phyloP scores from a whole-genome alignment of 2,113 vertebrate species.

The Ceyx cyanopectus region DNA sequence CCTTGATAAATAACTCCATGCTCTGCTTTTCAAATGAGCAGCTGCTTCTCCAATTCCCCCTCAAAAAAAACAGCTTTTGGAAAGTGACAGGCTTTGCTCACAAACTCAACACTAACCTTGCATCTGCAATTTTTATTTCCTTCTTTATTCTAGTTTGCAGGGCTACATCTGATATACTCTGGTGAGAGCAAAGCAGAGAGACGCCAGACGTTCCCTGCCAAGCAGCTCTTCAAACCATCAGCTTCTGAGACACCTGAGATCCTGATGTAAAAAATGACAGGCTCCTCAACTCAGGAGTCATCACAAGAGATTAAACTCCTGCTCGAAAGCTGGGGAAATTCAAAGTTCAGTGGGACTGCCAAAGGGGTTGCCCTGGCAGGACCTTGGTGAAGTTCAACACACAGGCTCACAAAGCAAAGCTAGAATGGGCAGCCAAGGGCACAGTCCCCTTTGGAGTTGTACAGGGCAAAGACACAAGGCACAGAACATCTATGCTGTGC shows the following conservation, averaged over 20 bases:
- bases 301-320: neutral
- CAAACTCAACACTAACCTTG: neutral
- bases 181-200: neutral
- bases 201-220: neutral
- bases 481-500: neutral
- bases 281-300: neutral
- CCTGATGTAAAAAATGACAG: neutral
- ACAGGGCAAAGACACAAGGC: neutral
- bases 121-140: neutral
- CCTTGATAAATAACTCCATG: neutral
- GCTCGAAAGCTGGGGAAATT: neutral
- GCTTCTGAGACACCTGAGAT: neutral
- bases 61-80: neutral
- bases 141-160: neutral
- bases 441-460: neutral
- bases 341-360: neutral
- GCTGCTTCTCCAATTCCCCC: neutral
- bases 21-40: neutral
- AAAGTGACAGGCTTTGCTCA: neutral
- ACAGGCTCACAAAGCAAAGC: neutral
- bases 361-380: neutral
- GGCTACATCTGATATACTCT: neutral
- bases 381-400: neutral
- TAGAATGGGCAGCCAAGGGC: neutral
- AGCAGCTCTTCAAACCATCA: neutral